Conservation (phyloP, 2,113 vertebrate genomes). For the Cettia cetti region DNA sequence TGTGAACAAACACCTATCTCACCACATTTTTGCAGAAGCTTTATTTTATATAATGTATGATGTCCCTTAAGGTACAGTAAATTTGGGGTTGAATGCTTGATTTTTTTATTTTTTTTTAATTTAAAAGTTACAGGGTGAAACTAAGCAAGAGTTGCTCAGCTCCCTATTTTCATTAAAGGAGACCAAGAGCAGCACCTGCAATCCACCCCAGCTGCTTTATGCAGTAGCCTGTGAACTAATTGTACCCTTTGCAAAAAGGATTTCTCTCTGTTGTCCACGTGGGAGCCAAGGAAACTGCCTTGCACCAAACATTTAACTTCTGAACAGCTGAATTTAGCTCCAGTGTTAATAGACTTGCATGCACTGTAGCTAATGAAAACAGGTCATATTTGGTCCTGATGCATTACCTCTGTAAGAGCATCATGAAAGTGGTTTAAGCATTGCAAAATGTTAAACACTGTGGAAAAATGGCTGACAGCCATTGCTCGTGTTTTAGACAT, state of each 20-base stretch:
- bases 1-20: slow-evolving; percentile 36
- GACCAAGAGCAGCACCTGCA: background rate
- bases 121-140: background rate
- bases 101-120: no score
- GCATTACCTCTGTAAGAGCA: background rate
- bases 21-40: background rate
- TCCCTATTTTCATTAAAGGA: background rate
- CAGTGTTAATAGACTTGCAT: background rate
- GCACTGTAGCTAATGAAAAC: background rate
- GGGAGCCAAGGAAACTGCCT: background rate
- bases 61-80: background rate
- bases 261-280: background rate
- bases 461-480: background rate
- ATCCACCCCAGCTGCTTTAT: background rate
- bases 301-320: background rate
- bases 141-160: background rate
- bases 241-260: background rate
- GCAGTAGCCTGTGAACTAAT: background rate
- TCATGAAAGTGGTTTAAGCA: background rate
- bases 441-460: background rate
- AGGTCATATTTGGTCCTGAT: background rate
- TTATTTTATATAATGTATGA: background rate
- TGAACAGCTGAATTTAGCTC: background rate
- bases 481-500: background rate
- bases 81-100: background rate